Evolutionary conservation across 2,113 vertebrate genomes (phyloP), one percentile per base, ranked within the genome.

Genomic region (Myotis davidii): DNA sequence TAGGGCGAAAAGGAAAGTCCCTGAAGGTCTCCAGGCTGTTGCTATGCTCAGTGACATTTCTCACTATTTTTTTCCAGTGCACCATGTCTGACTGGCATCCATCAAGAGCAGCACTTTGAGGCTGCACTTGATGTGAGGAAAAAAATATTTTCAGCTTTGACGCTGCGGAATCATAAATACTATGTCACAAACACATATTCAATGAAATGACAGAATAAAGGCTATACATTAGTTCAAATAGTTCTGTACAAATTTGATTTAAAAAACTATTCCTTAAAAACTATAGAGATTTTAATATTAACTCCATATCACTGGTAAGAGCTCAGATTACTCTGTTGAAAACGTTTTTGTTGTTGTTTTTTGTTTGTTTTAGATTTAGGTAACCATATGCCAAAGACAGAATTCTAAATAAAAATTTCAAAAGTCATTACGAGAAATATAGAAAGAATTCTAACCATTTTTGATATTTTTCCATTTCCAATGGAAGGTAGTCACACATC

Each of bases 131-230:
- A 20, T 42, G 23, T 72, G 88, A 96, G 34, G 83, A 91, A 94
- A 83, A 94, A 93, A 73, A 50, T 91, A 89, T 94, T 97, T 95
- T 50, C 88, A 92, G 50, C 48, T 89, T 88, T 96, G 92, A 94
- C 65, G 69, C 34, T 81, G 74, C 34, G 64, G 72, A 95, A 90
- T 95, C 70, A 56, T 87, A 93, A 90, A 92, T 78, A 91, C 13
- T 56, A 12, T 87, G 82, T 94, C 82, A 96, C 90, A 94, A 96
- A 96, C 88, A 95, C 45, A 37, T 2, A 20, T 89, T 90, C 91
- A 79, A 94, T 81, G 83, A 97, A 95, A 97, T 89, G 59, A 76
- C 13, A 89, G 70, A 94, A 84, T 84, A 89, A 97, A 97, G 74
- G 90, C 79, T 59, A 50, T 45, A 42, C 10, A 42, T 86, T 73